Percentiles rank a stretch among this genome's conserved stretches.
These are phyloP conservation scores for Drosophila pseudotakahashii DNA, from an alignment of 2,888 invertebrate species.

Conservation along the genomic window DNA sequence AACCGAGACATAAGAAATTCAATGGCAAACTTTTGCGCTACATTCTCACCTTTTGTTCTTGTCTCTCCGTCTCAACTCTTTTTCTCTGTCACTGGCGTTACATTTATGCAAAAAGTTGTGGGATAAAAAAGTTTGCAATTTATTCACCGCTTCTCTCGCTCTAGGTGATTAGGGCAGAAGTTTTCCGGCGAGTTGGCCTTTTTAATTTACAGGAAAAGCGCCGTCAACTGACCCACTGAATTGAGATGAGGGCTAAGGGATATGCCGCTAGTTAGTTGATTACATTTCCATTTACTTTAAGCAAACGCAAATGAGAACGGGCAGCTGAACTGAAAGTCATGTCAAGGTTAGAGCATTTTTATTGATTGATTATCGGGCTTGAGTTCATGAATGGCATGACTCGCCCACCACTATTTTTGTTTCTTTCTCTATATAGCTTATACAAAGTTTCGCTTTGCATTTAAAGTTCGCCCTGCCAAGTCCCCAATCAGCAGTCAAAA, in stretches of 20 bases:
- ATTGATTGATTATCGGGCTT: constrained; percentile 44
- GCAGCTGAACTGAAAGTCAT: constrained; percentile 42
- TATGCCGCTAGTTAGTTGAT: constrained; percentile 16
- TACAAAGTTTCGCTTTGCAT: constrained; percentile 16
- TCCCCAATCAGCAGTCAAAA: constrained; percentile 24
- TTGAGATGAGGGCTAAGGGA: constrained; percentile 14
- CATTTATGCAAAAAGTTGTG: constrained; percentile 33
- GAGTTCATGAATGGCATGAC: constrained; percentile 28
- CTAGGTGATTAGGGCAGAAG: constrained; percentile 31
- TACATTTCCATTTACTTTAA: constrained; percentile 27
- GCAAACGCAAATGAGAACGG: constrained; percentile 17
- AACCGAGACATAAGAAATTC: constrained; percentile 26
- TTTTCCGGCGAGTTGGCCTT: constrained; percentile 1
- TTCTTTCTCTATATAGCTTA: neutral
- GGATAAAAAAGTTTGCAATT: constrained; percentile 28
- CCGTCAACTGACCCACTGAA: constrained; percentile 21
- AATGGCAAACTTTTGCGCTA: constrained; percentile 24
- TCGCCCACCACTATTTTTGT: neutral
- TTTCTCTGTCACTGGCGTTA: constrained; percentile 15
- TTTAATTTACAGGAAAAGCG: constrained; percentile 31
- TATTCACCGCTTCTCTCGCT: constrained; percentile 28
- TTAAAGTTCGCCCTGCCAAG: constrained; percentile 19
- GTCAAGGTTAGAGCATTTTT: constrained; percentile 43
- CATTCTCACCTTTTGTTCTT: constrained; percentile 15
- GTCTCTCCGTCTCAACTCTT: constrained; percentile 21